These are phyloP conservation scores for Chaunax sp. DNA, from an alignment of 2,797 vertebrate genomes.

Conservation along the genomic window DNA sequence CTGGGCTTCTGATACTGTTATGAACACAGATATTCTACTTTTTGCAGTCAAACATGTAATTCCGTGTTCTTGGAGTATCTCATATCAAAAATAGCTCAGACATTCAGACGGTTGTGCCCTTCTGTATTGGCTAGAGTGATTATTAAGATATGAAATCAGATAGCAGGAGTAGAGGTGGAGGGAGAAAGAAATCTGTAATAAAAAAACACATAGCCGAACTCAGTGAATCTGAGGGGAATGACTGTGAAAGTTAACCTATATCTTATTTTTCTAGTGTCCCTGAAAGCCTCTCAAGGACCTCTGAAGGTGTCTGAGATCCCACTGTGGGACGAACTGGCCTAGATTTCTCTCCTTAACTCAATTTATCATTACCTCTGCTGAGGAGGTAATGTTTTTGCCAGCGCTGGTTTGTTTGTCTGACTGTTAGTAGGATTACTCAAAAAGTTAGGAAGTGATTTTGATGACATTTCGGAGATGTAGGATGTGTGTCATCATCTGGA, in stretches of 20 bases:
- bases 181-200: slow-evolving; percentile 9
- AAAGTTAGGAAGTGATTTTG: no score
- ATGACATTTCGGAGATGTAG: no score
- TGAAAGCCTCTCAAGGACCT: slow-evolving; percentile 47
- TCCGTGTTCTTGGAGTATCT: background rate
- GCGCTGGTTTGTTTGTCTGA: no score
- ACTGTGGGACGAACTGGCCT: slow-evolving; percentile 40
- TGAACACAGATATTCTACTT: background rate
- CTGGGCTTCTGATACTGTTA: no score
- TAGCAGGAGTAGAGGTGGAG: background rate
- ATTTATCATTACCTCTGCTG: slow-evolving; percentile 22
- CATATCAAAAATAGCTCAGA: background rate
- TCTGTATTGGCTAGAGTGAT: background rate
- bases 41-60: background rate
- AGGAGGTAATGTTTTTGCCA: no score
- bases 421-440: no score
- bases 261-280: slow-evolving; percentile 43
- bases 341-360: slow-evolving; percentile 47
- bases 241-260: slow-evolving; percentile 49
- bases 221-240: slow-evolving; percentile 7
- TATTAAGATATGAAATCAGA: slow-evolving; percentile 10
- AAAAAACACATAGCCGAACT: background rate
- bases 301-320: slow-evolving; percentile 61
- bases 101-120: background rate
- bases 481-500: no score